phyloP scores from a whole-genome alignment of 2,113 vertebrate species.

The Sebastes fasciatus region DNA sequence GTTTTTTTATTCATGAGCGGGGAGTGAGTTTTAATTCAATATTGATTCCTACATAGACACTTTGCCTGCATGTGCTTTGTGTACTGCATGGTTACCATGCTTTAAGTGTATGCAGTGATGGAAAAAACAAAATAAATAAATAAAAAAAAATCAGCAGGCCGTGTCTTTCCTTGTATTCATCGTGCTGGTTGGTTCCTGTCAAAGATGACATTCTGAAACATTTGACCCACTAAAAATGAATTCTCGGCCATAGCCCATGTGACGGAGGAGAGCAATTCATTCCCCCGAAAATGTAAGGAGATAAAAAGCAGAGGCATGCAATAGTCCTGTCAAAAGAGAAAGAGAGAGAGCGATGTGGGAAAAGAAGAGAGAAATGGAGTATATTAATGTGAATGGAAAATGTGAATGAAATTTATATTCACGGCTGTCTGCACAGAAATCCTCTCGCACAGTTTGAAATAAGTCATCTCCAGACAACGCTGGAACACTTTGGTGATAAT shows the following conservation, averaged over 20 bases:
- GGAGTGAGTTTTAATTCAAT: slow-evolving; percentile 80
- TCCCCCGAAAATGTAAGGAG: slow-evolving; percentile 82
- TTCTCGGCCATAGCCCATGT: slow-evolving; percentile 77
- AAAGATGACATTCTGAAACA: slow-evolving; percentile 86
- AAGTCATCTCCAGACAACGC: slow-evolving; percentile 60
- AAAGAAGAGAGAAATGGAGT: slow-evolving; percentile 62
- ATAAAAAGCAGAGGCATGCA: slow-evolving; percentile 81
- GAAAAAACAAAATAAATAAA: slow-evolving; percentile 26
- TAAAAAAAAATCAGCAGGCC: slow-evolving; percentile 59
- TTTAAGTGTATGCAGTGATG: slow-evolving; percentile 76
- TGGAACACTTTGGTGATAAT: slow-evolving; percentile 76
- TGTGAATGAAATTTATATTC: slow-evolving; percentile 81
- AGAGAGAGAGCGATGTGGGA: slow-evolving; percentile 14
- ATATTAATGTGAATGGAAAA: slow-evolving; percentile 70
- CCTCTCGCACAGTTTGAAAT: slow-evolving; percentile 66
- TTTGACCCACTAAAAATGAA: slow-evolving; percentile 86
- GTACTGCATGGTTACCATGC: slow-evolving; percentile 57
- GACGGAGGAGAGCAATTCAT: slow-evolving; percentile 82
- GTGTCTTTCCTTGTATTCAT: slow-evolving; percentile 81
- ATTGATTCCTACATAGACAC: slow-evolving; percentile 79
- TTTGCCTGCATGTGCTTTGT: slow-evolving; percentile 49
- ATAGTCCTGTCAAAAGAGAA: slow-evolving; percentile 79
- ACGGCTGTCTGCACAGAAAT: slow-evolving; percentile 67
- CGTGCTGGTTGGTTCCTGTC: slow-evolving; percentile 82
- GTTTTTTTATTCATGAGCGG: slow-evolving; percentile 75